These are phyloP conservation scores for Anarrhichthys ocellatus DNA, from an alignment of 2,113 vertebrate genomes.

Conservation along the genomic window DNA sequence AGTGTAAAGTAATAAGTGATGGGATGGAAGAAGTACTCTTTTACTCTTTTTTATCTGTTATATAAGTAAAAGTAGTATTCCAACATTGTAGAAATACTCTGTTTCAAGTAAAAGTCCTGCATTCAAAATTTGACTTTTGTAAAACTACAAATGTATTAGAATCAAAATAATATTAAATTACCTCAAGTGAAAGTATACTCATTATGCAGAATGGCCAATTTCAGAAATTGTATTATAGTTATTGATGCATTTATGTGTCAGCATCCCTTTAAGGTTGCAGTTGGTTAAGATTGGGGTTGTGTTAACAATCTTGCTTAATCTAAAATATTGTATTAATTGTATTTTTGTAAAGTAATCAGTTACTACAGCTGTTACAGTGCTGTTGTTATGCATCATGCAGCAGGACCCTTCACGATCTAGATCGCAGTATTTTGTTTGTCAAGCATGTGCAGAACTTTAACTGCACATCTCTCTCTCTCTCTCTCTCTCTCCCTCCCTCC, in stretches of 20 bases:
- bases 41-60: neutral
- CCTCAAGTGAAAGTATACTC: neutral
- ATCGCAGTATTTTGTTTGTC: neutral
- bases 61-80: neutral
- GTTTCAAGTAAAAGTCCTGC: neutral
- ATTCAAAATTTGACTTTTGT: neutral
- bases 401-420: neutral
- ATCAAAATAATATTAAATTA: neutral
- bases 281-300: neutral
- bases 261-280: neutral
- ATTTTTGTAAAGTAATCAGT: neutral
- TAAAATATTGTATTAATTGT: neutral
- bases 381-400: neutral
- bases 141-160: neutral
- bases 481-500: neutral
- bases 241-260: neutral
- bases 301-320: neutral
- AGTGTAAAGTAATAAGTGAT: neutral
- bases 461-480: neutral
- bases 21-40: neutral
- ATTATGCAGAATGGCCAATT: neutral
- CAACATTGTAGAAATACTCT: neutral
- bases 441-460: neutral
- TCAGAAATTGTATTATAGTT: neutral
- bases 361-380: too few species aligned